Evolutionary conservation across 1,140 invertebrate genomes (phyloP), one percentile per base, ranked within the genome.

Genomic region (Drosophila tropicalis): DNA sequence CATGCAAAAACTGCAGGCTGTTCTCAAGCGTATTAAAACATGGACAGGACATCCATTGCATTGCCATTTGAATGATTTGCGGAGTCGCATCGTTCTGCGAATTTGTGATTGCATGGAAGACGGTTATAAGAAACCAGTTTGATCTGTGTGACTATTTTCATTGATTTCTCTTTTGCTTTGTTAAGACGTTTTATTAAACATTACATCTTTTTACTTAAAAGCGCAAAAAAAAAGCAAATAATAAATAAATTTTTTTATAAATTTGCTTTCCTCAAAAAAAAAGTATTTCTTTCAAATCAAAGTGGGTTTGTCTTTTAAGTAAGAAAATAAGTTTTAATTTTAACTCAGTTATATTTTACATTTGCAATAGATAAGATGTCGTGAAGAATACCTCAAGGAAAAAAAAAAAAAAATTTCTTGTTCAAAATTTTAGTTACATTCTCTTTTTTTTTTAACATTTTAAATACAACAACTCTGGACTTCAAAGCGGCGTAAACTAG

Each of bases 1-100:
- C 9, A 54, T 84, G 13, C 73, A 80, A 7, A 17, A 56, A 0
- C 13, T 84, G 5, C 81, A 77, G 1, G 44, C 55, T 15, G 15
- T 36, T 9, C 5, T 51, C 47, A 40, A 62, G 2, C 34, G 29
- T 29, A 22, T 22, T 22, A 17, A 17, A 3, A 19, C 55, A 0
- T 32, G 63, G 3, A 13, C 22, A 1, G 62, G 64, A 36, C 36
- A 19, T 4, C 65, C 65, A 32, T 3, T 83, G 15, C 4, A 64
- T 10, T 19, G 25, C 25, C 36, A 70, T 10, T n/a, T 84, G 7
- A 10, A 70, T 3, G 54, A 63, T 44, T 69, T 84, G 0, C 66
- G 40, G 0, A 7, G 34, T 19, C 76, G 70, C 1, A 2, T 80
- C 0, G 44, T 62, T 39, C 13, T 54, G 17, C 73, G 55, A 4